A percentile compares a stretch with the other conserved stretches of the same genome.
Conservation (phyloP, 2,888 invertebrate genomes). For the Xanthorhoe designata region DNA sequence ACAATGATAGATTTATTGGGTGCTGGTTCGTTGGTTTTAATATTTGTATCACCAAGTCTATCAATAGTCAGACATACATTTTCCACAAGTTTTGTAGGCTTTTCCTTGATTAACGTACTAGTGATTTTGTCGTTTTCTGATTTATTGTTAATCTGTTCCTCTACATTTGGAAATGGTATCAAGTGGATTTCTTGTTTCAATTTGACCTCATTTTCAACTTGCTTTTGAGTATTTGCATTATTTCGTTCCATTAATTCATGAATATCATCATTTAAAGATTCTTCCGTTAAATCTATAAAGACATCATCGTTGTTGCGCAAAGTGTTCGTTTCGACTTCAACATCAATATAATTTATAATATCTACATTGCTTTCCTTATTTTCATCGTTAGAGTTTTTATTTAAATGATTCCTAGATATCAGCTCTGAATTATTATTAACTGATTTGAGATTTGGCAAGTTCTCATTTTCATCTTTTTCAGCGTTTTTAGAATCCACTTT, state of each 20-base stretch:
- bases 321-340: not conserved
- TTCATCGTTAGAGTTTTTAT: not conserved
- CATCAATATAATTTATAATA: not conserved
- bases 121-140: not conserved
- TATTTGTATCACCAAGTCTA: not conserved
- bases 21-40: not conserved
- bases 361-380: not conserved
- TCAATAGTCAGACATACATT: not conserved
- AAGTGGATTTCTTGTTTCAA: constrained; percentile 6
- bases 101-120: not conserved
- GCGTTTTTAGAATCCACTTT: not conserved
- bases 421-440: not conserved
- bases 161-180: constrained; percentile 9
- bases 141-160: not conserved
- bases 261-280: constrained; percentile 1
- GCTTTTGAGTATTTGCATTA: constrained; percentile 3
- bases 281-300: constrained; percentile 20
- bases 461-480: not conserved
- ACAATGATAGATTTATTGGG: not conserved
- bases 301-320: not conserved
- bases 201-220: not conserved
- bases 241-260: not conserved
- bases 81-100: not conserved
- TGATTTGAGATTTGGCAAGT: not conserved
- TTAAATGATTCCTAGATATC: not conserved